These are phyloP conservation scores for Embiotoca jacksoni DNA, from an alignment of 2,113 vertebrate species.

Conservation along the genomic window DNA sequence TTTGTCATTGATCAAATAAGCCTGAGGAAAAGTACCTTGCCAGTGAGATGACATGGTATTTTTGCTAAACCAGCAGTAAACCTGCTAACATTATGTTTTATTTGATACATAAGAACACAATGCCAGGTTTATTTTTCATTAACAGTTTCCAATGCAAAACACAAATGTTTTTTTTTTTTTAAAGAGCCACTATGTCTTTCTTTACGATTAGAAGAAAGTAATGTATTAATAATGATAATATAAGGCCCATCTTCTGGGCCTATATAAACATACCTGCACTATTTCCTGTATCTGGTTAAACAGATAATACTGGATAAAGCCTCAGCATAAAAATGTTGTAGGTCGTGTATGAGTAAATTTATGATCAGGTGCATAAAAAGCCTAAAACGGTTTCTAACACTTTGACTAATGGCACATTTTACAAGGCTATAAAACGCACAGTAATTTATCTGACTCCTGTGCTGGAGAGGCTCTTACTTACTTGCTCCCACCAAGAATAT, in stretches of 20 bases:
- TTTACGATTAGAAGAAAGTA: no score
- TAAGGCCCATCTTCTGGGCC: not conserved
- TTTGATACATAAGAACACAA: no score
- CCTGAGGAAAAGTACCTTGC: no score
- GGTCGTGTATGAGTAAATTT: not conserved
- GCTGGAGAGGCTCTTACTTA: conserved; percentile 81
- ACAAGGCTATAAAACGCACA: conserved; percentile 21
- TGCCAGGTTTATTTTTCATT: no score
- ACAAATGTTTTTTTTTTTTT: no score
- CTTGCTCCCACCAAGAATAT: conserved; percentile 92
- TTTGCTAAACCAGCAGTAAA: no score
- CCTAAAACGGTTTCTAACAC: not conserved
- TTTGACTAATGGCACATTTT: conserved; percentile 35
- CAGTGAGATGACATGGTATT: no score
- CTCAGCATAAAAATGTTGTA: not conserved
- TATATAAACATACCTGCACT: not conserved
- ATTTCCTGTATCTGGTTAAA: not conserved
- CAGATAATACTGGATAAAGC: not conserved
- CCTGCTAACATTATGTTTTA: no score
- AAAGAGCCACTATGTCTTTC: no score
- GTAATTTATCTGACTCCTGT: conserved; percentile 1
- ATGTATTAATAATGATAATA: no score
- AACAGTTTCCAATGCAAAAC: no score
- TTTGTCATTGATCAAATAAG: no score
- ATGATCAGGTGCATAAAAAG: not conserved